Conservation (phyloP, 2,113 vertebrate genomes). For the Callocephalon fimbriatum region DNA sequence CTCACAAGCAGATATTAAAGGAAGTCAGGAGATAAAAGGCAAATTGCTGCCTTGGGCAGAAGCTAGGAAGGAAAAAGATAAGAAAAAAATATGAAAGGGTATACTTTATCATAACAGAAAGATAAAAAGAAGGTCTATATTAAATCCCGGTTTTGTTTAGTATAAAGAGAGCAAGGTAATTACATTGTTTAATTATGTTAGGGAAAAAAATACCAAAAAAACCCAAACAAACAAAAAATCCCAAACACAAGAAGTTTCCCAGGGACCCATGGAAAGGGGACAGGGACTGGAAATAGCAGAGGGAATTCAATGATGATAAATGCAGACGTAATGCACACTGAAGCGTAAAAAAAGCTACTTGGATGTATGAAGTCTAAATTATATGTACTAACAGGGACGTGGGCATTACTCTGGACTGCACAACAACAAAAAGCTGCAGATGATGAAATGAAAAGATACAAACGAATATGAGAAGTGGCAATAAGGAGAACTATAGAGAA, state of each 20-base stretch:
- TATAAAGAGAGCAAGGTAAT: background rate
- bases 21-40: background rate
- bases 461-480: background rate
- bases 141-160: background rate
- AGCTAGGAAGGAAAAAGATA: background rate
- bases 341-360: background rate
- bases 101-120: background rate
- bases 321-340: background rate
- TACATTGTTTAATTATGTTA: background rate
- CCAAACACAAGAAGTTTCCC: background rate
- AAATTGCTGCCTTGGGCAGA: background rate
- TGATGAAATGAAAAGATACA: background rate
- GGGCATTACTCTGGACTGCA: background rate
- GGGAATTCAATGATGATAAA: background rate
- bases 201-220: background rate
- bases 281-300: background rate
- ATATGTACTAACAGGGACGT: background rate
- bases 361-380: background rate
- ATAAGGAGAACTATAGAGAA: background rate
- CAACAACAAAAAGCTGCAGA: background rate
- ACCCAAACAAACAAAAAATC: background rate
- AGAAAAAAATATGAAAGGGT: background rate
- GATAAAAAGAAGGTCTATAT: background rate
- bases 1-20: background rate
- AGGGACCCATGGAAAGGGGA: background rate